Base-by-base conservation (phyloP, 2,797 vertebrate genomes). In the Podarcis lilfordi region DNA sequence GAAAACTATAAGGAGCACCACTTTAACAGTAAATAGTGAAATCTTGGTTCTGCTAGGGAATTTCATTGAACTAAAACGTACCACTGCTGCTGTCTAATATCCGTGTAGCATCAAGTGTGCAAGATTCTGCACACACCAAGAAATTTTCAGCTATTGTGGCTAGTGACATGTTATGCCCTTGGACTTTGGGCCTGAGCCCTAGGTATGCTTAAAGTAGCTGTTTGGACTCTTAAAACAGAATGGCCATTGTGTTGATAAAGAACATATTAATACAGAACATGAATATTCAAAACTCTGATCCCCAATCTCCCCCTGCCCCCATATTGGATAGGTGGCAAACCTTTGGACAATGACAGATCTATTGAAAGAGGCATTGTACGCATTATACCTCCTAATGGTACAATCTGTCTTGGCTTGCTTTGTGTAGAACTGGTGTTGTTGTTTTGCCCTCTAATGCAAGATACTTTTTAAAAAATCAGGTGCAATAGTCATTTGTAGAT, bases 1-100 rank as follows among this genome's bases (percentile, higher is more conserved):
- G 74, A 91, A 86, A 89, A 93, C 79, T 92, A 92, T 89, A 86
- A 89, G 85, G 77, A 94, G 88, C 9, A 79, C 89, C 79, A 84
- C 85, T 91, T 87, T 88, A 80, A 88, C 37, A 91, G 87, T 82
- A 85, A 89, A 93, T 87, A 6, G 21, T 75, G 68, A 75, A 84
- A 90, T 84, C 69, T 35, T 88, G 68, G 35, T 64, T 84, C 87
- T 71, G 27, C 55, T 35, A 75, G 35, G 29, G 66, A 79, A 55
- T 88, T 21, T 55, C 8, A 71, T 66, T 79, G 21, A 88, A 84
- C 66, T 43, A 78, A 84, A 79, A 72, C 43, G 13, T 61, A 35
- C 45, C 61, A 78, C 10, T 72, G 76, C 45, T 79, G 29, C 32
- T 88, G 11, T 43, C 43, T 84, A 88, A 84, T 76, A 78, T 84